Percentiles rank a stretch among this genome's conserved stretches.
phyloP scores from a whole-genome alignment of 1,140 invertebrate genomes.

The Zophobas atratus region DNA sequence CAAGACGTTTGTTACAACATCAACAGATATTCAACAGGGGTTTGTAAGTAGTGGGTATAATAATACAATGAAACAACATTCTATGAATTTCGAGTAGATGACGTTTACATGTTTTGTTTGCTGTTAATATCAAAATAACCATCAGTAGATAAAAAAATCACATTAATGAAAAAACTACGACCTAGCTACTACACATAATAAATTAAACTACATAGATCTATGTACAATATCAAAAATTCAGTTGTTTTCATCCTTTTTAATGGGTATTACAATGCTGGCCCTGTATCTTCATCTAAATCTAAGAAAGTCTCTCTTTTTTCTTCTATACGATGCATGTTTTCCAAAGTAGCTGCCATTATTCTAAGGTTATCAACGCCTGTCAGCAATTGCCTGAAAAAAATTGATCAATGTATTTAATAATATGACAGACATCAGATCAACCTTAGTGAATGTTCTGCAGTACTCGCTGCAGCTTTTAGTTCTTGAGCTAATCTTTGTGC shows the following conservation, averaged over 20 bases:
- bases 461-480: conserved; percentile 74
- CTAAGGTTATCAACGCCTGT: conserved; percentile 78
- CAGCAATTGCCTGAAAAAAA: conserved; percentile 73
- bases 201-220: conserved; percentile 46
- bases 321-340: conserved; percentile 73
- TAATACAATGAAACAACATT: no score
- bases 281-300: conserved; percentile 71
- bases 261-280: conserved; percentile 68
- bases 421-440: conserved; percentile 58
- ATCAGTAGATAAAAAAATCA: conserved; percentile 43
- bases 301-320: conserved; percentile 71
- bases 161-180: conserved; percentile 27
- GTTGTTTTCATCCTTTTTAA: conserved; percentile 4
- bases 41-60: no score
- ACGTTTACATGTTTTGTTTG: conserved; percentile 34
- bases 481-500: conserved; percentile 71
- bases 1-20: no score
- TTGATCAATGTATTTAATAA: conserved; percentile 16
- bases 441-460: conserved; percentile 78
- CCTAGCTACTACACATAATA: conserved; percentile 34
- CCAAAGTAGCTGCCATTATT: conserved; percentile 73
- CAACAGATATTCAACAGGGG: no score
- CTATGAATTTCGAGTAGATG: conserved; percentile 13
- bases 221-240: conserved; percentile 40
- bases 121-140: conserved; percentile 46